These are phyloP conservation scores for Colaptes auratus DNA, from an alignment of 2,113 vertebrate genomes.

Conservation along the genomic window DNA sequence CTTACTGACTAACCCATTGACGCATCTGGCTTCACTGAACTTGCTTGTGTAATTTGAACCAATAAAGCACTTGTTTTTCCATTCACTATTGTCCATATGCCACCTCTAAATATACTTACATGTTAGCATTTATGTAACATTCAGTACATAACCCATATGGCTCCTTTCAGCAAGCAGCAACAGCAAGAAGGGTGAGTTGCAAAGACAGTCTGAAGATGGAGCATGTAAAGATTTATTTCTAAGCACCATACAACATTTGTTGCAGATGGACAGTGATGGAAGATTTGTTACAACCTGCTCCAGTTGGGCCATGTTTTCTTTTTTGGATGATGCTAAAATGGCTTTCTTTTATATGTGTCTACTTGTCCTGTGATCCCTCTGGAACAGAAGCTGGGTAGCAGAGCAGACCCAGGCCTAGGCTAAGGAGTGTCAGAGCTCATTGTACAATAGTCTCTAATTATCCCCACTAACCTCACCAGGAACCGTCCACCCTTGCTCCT, in stretches of 20 bases:
- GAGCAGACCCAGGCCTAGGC: not conserved
- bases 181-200: not conserved
- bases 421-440: not conserved
- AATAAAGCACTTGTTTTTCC: not conserved
- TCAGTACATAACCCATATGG: conserved; percentile 45
- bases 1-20: not conserved
- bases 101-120: conserved; percentile 24
- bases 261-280: not conserved
- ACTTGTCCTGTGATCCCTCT: not conserved
- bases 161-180: conserved; percentile 30
- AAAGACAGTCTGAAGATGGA: not conserved
- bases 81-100: conserved; percentile 34
- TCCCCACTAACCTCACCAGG: not conserved
- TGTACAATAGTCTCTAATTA: not conserved
- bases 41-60: not conserved
- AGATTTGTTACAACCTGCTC: not conserved
- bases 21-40: not conserved
- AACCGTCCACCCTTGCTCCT: not conserved
- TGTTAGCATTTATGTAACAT: conserved; percentile 1
- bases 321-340: not conserved
- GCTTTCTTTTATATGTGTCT: not conserved
- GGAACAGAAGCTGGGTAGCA: not conserved
- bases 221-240: not conserved
- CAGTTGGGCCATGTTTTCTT: not conserved
- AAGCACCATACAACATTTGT: not conserved